These are phyloP conservation scores for Radopholus similis DNA, from an alignment of 1,140 invertebrate genomes.

Conservation along the genomic window DNA sequence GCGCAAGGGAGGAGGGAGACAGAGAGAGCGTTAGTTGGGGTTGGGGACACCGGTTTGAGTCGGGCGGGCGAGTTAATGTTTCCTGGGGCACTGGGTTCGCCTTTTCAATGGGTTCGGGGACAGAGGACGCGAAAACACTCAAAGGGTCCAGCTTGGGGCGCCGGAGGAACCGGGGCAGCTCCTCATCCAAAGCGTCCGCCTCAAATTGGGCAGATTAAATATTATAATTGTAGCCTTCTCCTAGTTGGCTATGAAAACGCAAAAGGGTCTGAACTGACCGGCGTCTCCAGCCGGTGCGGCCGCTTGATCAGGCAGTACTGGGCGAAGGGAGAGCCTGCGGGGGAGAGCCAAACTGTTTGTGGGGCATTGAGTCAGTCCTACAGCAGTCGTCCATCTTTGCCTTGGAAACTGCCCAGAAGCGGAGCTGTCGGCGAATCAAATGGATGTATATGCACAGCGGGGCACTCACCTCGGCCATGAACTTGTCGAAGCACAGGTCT, in stretches of 20 bases:
- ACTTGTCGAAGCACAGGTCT: slow-evolving; percentile 59
- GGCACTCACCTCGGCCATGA: slow-evolving; percentile 54
- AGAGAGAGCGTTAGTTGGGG: too few relatives aligned
- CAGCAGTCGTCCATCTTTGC: slow-evolving; percentile 59
- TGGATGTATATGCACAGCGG: too few relatives aligned
- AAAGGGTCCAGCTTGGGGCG: slow-evolving; percentile 38
- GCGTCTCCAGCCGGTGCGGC: background rate
- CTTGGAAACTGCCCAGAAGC: slow-evolving; percentile 59
- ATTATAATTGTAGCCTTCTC: background rate
- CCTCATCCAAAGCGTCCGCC: background rate
- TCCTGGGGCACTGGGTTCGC: background rate
- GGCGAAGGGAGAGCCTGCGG: slow-evolving; percentile 57
- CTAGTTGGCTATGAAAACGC: too few relatives aligned
- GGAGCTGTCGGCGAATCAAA: too few relatives aligned
- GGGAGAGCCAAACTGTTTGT: too few relatives aligned
- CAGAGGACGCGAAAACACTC: slow-evolving; percentile 29
- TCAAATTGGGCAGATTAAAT: slow-evolving; percentile 1
- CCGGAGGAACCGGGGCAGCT: slow-evolving; percentile 25
- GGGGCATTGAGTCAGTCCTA: too few relatives aligned
- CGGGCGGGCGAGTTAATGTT: too few relatives aligned
- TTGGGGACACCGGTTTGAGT: too few relatives aligned
- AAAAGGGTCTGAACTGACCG: background rate
- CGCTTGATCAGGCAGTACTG: slow-evolving; percentile 50
- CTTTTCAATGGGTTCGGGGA: background rate
- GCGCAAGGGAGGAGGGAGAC: background rate